Percentiles rank a stretch among this genome's conserved stretches.
Conservation (phyloP, 2,888 invertebrate species). For the Chloroclystis v-ata region DNA sequence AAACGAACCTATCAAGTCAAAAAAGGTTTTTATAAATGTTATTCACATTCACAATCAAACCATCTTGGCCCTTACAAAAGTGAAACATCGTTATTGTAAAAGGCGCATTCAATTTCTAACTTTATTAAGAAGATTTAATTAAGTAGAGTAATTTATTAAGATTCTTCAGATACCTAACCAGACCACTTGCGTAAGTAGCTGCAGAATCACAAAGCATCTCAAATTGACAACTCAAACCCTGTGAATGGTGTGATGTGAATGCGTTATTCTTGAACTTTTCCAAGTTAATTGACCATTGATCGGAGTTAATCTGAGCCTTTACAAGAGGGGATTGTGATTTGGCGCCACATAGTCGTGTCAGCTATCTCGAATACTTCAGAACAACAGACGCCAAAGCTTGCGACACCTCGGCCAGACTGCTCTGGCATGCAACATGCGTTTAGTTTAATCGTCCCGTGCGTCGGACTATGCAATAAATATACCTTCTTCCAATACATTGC, state of each 20-base stretch:
- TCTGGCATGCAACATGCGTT: slow-evolving; percentile 50
- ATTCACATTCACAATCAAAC: background rate
- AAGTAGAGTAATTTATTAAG: too few relatives aligned
- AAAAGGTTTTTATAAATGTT: too few relatives aligned
- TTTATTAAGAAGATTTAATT: too few relatives aligned
- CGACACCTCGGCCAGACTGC: slow-evolving; percentile 53
- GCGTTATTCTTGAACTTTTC: background rate
- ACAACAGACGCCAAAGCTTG: slow-evolving; percentile 61
- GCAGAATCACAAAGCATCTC: too few relatives aligned
- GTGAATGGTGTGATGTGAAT: too few relatives aligned
- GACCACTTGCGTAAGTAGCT: too few relatives aligned
- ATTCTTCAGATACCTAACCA: too few relatives aligned
- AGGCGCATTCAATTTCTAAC: too few relatives aligned
- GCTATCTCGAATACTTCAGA: slow-evolving; percentile 53
- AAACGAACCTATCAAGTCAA: background rate
- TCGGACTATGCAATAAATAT: slow-evolving; percentile 16
- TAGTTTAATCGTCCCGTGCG: slow-evolving; percentile 11
- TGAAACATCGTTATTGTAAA: too few relatives aligned
- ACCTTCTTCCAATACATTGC: slow-evolving; percentile 31
- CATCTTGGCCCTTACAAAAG: background rate
- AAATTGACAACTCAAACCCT: too few relatives aligned
- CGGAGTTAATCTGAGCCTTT: slow-evolving; percentile 1
- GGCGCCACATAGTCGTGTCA: slow-evolving; percentile 48
- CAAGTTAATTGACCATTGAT: slow-evolving; percentile 4
- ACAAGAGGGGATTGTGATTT: slow-evolving; percentile 33